Evolutionary conservation across 2,888 invertebrate species (phyloP).

Genomic region (Polylopha cassiicola): DNA sequence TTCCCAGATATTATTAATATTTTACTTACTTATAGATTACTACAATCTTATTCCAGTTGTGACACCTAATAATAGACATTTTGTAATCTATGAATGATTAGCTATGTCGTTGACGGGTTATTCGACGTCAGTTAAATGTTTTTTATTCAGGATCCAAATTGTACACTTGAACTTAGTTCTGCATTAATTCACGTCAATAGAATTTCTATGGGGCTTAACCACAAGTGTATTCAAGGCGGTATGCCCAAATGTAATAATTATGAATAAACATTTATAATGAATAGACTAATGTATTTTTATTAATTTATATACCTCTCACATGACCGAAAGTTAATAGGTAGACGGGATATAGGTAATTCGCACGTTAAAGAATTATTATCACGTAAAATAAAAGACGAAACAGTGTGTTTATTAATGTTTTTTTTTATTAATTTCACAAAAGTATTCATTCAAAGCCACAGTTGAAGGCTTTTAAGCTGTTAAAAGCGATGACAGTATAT

Average conservation of each 20-base stretch:
- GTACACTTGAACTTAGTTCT: constrained; percentile 14
- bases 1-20: too few relatives aligned
- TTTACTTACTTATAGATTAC: too few relatives aligned
- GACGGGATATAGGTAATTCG: too few relatives aligned
- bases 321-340: background rate
- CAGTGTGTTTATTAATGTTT: constrained; percentile 56
- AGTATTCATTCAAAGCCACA: constrained; percentile 76
- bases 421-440: constrained; percentile 78
- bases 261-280: constrained; percentile 74
- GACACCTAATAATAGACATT: too few relatives aligned
- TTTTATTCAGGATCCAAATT: constrained; percentile 11
- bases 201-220: constrained; percentile 32
- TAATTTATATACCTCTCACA: constrained; percentile 8
- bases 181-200: too few relatives aligned
- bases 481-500: constrained; percentile 63
- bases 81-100: too few relatives aligned
- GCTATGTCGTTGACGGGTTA: too few relatives aligned
- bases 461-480: constrained; percentile 76
- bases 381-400: constrained; percentile 13
- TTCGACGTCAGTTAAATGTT: too few relatives aligned
- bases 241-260: constrained; percentile 68
- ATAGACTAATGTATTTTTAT: constrained; percentile 37
- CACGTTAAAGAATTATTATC: too few relatives aligned
- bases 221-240: constrained; percentile 45
- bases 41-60: too few relatives aligned